Evolutionary conservation across 2,888 invertebrate species (phyloP).

Genomic region (Eumerus sabulonum): DNA sequence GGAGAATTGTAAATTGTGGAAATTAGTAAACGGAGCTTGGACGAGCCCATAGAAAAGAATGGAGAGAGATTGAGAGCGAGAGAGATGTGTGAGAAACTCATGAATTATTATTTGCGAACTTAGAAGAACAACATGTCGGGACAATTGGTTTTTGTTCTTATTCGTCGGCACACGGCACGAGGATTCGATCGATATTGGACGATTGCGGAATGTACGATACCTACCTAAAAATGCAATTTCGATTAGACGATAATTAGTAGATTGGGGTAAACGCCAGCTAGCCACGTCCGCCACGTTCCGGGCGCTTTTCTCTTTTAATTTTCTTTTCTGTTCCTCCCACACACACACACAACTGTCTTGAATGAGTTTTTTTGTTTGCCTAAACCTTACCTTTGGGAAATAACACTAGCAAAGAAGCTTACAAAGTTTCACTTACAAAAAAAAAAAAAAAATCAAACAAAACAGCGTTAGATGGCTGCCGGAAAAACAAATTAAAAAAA

Average conservation of each 20-base stretch:
- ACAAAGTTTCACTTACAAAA: conserved; percentile 29
- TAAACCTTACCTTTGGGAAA: conserved; percentile 37
- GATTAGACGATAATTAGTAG: conserved; percentile 8
- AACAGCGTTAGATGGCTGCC: background rate
- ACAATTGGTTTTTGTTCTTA: conserved; percentile 12
- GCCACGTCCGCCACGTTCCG: too few species aligned
- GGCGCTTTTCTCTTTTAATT: too few species aligned
- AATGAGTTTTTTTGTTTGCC: background rate
- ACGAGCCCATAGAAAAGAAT: conserved; percentile 1
- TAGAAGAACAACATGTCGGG: too few species aligned
- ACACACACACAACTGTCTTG: too few species aligned
- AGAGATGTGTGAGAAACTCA: conserved; percentile 54
- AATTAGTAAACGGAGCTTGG: conserved; percentile 48
- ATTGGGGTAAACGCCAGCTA: background rate
- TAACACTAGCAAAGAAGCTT: conserved; percentile 29
- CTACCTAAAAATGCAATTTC: conserved; percentile 36
- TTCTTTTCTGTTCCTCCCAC: too few species aligned
- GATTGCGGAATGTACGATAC: conserved; percentile 25
- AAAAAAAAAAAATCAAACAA: too few species aligned
- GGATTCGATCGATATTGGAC: too few species aligned
- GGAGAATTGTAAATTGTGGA: conserved; percentile 53
- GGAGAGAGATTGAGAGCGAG: too few species aligned
- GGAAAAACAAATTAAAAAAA: background rate
- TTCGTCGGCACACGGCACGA: background rate
- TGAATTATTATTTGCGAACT: conserved; percentile 41